A percentile compares a stretch with the other conserved stretches of the same genome.
Evolutionary conservation across 1,140 invertebrate species (phyloP).

Genomic region (Plutomurus gul): DNA sequence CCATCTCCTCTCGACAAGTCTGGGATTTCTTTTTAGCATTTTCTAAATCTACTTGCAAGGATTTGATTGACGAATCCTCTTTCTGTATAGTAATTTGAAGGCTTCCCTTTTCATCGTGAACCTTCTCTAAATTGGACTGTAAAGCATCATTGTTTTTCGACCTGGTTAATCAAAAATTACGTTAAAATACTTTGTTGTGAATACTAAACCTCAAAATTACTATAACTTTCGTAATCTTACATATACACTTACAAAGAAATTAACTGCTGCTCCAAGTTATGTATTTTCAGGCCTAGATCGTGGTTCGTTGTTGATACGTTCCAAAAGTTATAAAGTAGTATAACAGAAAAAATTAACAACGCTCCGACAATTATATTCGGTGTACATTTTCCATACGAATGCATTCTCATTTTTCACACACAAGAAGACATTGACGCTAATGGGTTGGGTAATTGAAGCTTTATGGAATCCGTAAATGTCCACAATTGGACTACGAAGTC

Average conservation of each 20-base stretch:
- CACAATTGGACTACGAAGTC: no score
- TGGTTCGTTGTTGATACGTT: conserved; percentile 48
- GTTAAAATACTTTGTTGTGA: not conserved
- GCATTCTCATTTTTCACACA: conserved; percentile 53
- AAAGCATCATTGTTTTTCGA: conserved; percentile 49
- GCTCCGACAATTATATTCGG: conserved; percentile 50
- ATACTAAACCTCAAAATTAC: not conserved
- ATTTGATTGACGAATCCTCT: conserved; percentile 37
- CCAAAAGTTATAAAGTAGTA: conserved; percentile 53
- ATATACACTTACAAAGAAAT: conserved; percentile 50
- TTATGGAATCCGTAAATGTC: no score
- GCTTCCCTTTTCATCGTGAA: conserved; percentile 40
- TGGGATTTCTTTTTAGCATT: conserved; percentile 37
- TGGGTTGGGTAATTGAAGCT: no score
- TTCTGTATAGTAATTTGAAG: conserved; percentile 37
- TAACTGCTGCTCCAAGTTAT: conserved; percentile 46
- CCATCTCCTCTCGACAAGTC: conserved; percentile 43
- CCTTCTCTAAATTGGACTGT: conserved; percentile 41
- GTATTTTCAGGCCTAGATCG: conserved; percentile 47
- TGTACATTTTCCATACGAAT: conserved; percentile 51
- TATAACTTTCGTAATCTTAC: not conserved
- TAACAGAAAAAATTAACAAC: conserved; percentile 46
- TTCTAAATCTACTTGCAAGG: conserved; percentile 46
- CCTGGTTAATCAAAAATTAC: conserved; percentile 40
- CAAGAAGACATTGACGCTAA: conserved; percentile 10